Percentiles rank a stretch among this genome's conserved stretches.
Conservation (phyloP, 2,888 invertebrate genomes). For the Pantelozetes paolii region DNA sequence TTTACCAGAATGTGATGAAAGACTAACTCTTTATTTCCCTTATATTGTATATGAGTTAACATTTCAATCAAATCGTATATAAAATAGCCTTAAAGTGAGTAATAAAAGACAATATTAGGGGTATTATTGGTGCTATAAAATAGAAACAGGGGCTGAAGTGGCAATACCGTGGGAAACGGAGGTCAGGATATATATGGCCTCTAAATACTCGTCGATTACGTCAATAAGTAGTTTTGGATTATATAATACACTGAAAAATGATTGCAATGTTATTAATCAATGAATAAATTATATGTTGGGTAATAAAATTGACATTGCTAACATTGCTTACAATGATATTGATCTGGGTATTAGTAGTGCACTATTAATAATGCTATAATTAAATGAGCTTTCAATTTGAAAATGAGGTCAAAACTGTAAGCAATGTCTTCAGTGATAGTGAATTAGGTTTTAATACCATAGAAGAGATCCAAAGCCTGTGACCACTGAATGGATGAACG, state of each 20-base stretch:
- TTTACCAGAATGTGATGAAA: conserved; percentile 39
- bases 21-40: conserved; percentile 33
- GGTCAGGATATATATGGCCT: conserved; percentile 15
- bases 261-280: too few relatives aligned
- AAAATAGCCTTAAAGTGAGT: conserved; percentile 17
- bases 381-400: too few relatives aligned
- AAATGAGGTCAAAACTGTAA: too few relatives aligned
- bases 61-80: conserved; percentile 37
- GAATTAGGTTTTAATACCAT: conserved; percentile 29
- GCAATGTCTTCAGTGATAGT: too few relatives aligned
- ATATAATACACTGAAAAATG: conserved; percentile 20
- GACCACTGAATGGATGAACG: conserved; percentile 27
- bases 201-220: conserved; percentile 32
- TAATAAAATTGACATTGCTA: too few relatives aligned
- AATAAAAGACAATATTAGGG: neutral
- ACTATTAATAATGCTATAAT: too few relatives aligned
- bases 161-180: conserved; percentile 34
- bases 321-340: too few relatives aligned
- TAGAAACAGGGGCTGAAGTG: too few relatives aligned
- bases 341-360: too few relatives aligned
- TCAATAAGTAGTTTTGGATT: conserved; percentile 16
- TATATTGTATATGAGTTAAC: conserved; percentile 26
- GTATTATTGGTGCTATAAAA: too few relatives aligned
- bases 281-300: too few relatives aligned
- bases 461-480: conserved; percentile 34